Evolutionary conservation across 53 echinoderm and acorn worm genomes (phyloP).

Genomic region (Crossaster papposus): DNA sequence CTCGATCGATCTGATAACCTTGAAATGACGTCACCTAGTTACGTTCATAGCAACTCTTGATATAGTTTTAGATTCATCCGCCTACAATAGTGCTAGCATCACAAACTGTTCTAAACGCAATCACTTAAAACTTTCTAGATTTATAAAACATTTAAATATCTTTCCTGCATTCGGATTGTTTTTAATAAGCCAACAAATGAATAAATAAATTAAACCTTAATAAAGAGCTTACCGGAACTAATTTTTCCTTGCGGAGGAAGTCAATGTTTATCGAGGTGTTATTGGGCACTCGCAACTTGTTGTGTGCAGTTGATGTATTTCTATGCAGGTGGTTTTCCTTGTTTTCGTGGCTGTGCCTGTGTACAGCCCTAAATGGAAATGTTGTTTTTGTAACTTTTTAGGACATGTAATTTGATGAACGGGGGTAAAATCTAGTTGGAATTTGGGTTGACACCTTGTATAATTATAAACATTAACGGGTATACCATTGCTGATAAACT

Average conservation of each 20-base stretch:
- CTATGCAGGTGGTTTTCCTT: no score
- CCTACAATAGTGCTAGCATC: no score
- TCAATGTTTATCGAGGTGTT: constrained; percentile 26
- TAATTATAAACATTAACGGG: no score
- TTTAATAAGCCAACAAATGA: not conserved
- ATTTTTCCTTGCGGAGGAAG: constrained; percentile 19
- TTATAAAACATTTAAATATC: not conserved
- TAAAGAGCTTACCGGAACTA: not conserved
- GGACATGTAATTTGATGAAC: no score
- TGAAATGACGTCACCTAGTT: constrained; percentile 42
- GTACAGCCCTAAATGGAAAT: no score
- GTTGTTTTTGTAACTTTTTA: no score
- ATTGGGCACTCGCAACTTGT: constrained; percentile 38
- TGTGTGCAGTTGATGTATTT: no score
- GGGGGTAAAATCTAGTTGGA: no score
- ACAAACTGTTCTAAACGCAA: not conserved
- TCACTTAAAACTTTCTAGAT: not conserved
- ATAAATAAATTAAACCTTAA: not conserved
- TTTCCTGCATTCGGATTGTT: not conserved
- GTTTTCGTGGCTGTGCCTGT: no score
- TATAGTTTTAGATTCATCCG: constrained; percentile 45
- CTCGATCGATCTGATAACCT: not conserved
- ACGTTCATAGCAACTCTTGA: constrained; percentile 54
- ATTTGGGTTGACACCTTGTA: no score
- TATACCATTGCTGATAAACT: no score